Evolutionary conservation across 2,113 vertebrate genomes (phyloP), one percentile per base, ranked within the genome.

Genomic region (Speoplatyrhinus poulsoni): DNA sequence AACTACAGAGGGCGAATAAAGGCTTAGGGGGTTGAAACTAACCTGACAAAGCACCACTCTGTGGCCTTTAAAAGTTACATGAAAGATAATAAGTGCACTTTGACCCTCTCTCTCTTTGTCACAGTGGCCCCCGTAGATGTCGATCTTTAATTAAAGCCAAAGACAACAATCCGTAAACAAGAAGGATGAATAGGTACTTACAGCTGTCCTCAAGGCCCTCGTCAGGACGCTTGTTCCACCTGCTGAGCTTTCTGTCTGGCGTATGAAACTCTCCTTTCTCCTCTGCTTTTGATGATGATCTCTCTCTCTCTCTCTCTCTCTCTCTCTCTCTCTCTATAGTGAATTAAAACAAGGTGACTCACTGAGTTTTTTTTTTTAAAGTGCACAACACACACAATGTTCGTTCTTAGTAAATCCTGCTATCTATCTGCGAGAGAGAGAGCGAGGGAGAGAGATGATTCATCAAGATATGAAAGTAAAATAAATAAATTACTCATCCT

Each of bases 281-380:
- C 16, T 12, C 59, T 62, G 69, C 53, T 33, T 62, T 62, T 73
- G 70, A 74, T 67, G 70, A 74, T 67, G 4, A 5, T 41, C 6
- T 41, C 36, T 41, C 36, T 41, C 13, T 11, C 69, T 67, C 9
- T 3, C 41, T 52, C 54, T 26, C n/a, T 56, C 56, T 48, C 60
- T 72, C 32, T 2, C 67, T 57, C 19, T 19, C 19, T 19, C 19
- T 19, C 19, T 1, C 12, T 9, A 66, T 77, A 61, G 80, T 82
- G 80, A 87, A 90, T 87, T 83, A 85, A 86, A 87, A 73, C 69
- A 82, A 68, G 69, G 70, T 82, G 76, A 80, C 36, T 84, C 79
- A 82, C 57, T 59, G 57, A 41, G 36, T 41, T 33, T 9, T 12
- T 47, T 12, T 47, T 46, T 26, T 8, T 58, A 50, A 63, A 54